phyloP scores from a whole-genome alignment of 2,888 invertebrate species.

The Cremastinae sp. region DNA sequence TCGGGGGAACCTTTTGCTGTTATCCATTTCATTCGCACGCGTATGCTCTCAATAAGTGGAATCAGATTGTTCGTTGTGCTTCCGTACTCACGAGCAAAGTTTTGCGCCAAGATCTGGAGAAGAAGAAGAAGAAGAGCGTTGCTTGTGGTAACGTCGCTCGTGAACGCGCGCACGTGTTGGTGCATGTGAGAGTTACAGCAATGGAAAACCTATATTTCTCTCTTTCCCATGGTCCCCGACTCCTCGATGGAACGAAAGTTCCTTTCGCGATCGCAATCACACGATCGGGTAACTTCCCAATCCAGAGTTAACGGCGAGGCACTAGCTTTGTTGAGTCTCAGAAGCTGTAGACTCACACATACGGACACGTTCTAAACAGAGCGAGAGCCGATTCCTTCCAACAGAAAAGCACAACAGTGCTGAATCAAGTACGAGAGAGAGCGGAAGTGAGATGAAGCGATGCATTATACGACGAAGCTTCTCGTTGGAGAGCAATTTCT shows the following conservation, averaged over 20 bases:
- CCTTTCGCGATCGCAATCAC: constrained; percentile 72
- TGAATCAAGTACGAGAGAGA: background rate
- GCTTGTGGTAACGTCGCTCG: constrained; percentile 29
- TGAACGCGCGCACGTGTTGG: constrained; percentile 40
- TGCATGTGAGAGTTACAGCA: constrained; percentile 39
- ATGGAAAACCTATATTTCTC: constrained; percentile 49
- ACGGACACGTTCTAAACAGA: constrained; percentile 18
- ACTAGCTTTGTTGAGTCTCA: constrained; percentile 64
- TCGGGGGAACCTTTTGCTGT: constrained; percentile 10
- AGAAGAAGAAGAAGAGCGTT: constrained; percentile 27
- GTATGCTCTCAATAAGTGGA: constrained; percentile 59
- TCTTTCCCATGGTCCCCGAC: constrained; percentile 9
- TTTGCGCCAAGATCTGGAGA: constrained; percentile 46
- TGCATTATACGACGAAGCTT: constrained; percentile 33
- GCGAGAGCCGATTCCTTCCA: constrained; percentile 28
- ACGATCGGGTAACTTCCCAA: constrained; percentile 76
- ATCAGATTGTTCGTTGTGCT: constrained; percentile 60
- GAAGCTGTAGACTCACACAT: background rate
- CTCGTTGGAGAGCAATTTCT: constrained; percentile 33
- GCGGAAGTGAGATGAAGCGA: constrained; percentile 11
- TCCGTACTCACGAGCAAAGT: constrained; percentile 54
- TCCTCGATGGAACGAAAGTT: constrained; percentile 50
- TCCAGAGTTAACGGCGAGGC: constrained; percentile 72
- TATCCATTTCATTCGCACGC: constrained; percentile 50
- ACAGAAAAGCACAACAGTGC: constrained; percentile 23